phyloP scores from a whole-genome alignment of 2,797 vertebrate species.

The Melanotaenia parkinsoni region DNA sequence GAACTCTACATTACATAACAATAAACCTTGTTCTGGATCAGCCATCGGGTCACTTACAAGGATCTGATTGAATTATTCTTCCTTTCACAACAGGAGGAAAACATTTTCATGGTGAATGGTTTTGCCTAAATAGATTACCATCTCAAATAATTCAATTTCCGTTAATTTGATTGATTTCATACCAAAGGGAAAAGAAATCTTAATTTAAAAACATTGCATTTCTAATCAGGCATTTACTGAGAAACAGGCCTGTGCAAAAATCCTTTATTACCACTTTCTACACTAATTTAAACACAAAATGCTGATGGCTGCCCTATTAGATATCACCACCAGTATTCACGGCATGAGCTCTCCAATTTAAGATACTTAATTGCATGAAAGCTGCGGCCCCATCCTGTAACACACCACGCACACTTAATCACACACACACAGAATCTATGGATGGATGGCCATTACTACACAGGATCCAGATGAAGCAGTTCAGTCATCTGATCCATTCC shows the following conservation, averaged over 20 bases:
- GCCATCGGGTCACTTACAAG: slow-evolving; percentile 74
- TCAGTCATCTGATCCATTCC: slow-evolving; percentile 79
- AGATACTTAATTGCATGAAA: slow-evolving; percentile 54
- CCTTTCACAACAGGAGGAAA: slow-evolving; percentile 76
- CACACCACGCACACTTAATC: slow-evolving; percentile 29
- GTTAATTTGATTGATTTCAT: slow-evolving; percentile 82
- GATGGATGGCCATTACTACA: slow-evolving; percentile 70
- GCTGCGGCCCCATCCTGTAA: slow-evolving; percentile 18
- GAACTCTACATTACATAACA: slow-evolving; percentile 66
- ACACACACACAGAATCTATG: slow-evolving; percentile 51
- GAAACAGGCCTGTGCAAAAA: slow-evolving; percentile 65
- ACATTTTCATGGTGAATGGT: slow-evolving; percentile 80
- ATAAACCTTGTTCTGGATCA: slow-evolving; percentile 58
- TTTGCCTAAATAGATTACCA: slow-evolving; percentile 80
- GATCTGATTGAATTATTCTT: slow-evolving; percentile 80
- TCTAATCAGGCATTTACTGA: slow-evolving; percentile 79
- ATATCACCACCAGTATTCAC: slow-evolving; percentile 47
- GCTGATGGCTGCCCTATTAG: slow-evolving; percentile 68
- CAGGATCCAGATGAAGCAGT: slow-evolving; percentile 77
- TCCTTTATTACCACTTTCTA: slow-evolving; percentile 70
- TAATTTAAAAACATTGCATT: slow-evolving; percentile 81
- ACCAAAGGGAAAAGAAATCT: slow-evolving; percentile 70
- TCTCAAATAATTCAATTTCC: slow-evolving; percentile 82
- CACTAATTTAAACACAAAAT: slow-evolving; percentile 73
- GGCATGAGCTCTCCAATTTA: slow-evolving; percentile 37